Conservation (phyloP, 1,140 invertebrate genomes). For the Zaprionus nigranus region DNA sequence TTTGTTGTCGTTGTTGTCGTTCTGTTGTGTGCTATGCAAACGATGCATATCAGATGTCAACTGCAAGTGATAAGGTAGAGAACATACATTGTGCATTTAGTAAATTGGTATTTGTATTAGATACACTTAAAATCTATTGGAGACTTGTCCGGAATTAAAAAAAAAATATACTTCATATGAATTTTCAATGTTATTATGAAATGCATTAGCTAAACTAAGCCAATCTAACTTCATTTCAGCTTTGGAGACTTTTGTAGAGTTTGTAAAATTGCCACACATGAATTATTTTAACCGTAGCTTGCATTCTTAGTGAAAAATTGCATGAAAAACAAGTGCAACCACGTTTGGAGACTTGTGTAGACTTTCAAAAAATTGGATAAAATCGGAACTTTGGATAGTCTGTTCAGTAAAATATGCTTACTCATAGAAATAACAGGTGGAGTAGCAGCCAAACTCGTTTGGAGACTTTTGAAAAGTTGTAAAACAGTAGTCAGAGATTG, state of each 20-base stretch:
- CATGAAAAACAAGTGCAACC: not conserved
- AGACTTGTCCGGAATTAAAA: not conserved
- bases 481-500: not conserved
- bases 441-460: not conserved
- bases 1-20: constrained; percentile 43
- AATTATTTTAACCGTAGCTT: not conserved
- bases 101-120: not conserved
- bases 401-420: not conserved
- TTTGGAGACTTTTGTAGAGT: constrained; percentile 1
- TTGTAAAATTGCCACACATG: not conserved
- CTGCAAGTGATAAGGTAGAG: constrained; percentile 44
- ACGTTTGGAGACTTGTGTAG: constrained; percentile 14
- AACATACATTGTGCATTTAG: constrained; percentile 8
- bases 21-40: constrained; percentile 22
- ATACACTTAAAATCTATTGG: not conserved
- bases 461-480: not conserved
- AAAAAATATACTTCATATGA: not conserved
- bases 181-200: not conserved
- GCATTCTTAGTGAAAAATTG: not conserved
- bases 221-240: not conserved
- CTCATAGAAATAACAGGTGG: not conserved
- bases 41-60: constrained; percentile 69
- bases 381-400: not conserved
- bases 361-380: not conserved
- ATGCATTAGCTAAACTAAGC: not conserved